Conservation (phyloP, 2,113 vertebrate species). For the Lichenostomus cassidix region DNA sequence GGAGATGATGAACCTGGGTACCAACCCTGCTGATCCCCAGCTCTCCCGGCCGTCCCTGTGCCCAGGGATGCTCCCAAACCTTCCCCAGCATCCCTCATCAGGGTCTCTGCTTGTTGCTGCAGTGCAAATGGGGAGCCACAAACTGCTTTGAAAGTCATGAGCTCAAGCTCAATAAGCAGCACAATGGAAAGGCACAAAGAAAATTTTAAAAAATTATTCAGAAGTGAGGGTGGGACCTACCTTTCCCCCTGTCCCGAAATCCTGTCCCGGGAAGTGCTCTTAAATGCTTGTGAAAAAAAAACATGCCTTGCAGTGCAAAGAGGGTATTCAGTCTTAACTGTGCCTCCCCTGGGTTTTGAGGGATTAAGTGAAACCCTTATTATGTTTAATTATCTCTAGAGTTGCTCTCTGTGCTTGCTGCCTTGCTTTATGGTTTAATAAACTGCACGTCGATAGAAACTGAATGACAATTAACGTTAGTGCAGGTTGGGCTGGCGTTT, state of each 20-base stretch:
- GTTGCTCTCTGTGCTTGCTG: slow-evolving; percentile 55
- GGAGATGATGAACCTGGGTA: not conserved
- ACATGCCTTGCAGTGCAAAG: not conserved
- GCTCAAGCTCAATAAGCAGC: not conserved
- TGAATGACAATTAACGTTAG: slow-evolving; percentile 55
- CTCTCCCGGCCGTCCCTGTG: not conserved
- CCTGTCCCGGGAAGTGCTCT: not conserved
- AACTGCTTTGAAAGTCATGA: not conserved
- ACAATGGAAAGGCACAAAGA: not conserved
- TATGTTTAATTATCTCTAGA: slow-evolving; percentile 72
- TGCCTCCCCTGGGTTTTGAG: slow-evolving; percentile 61
- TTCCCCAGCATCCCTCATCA: not conserved
- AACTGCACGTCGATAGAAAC: slow-evolving; percentile 61
- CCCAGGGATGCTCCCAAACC: not conserved
- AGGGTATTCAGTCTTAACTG: slow-evolving; percentile 55
- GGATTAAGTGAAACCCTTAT: slow-evolving; percentile 72
- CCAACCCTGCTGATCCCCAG: not conserved
- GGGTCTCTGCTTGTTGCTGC: not conserved
- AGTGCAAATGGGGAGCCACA: not conserved
- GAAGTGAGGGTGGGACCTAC: not conserved
- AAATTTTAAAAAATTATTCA: not conserved
- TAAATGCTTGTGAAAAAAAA: not conserved
- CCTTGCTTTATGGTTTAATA: slow-evolving; percentile 74
- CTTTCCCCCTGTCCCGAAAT: not conserved
- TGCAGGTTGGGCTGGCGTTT: slow-evolving; percentile 11